These are phyloP conservation scores for Aptenodytes forsteri DNA, from an alignment of 2,113 vertebrate species.

Conservation along the genomic window DNA sequence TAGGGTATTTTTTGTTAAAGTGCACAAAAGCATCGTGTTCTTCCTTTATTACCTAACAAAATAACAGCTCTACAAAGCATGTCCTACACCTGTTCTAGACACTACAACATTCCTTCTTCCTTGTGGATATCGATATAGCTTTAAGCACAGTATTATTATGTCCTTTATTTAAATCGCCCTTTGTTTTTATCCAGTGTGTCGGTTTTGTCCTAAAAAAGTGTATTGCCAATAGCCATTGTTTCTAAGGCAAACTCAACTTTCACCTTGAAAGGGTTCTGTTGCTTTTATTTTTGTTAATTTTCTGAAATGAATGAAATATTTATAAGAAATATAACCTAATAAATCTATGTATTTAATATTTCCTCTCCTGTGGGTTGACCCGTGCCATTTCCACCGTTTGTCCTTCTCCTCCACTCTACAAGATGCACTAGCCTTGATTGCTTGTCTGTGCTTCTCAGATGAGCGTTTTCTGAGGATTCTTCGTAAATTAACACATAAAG, in stretches of 20 bases:
- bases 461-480: not conserved
- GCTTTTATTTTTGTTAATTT: not conserved
- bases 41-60: not conserved
- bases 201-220: not conserved
- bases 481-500: not conserved
- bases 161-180: not conserved
- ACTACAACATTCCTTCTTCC: not conserved
- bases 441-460: not conserved
- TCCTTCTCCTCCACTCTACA: not conserved
- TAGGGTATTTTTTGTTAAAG: not conserved
- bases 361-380: not conserved
- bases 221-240: not conserved
- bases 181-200: not conserved
- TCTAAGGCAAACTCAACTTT: not conserved
- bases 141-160: not conserved
- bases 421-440: not conserved
- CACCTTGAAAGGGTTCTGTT: not conserved
- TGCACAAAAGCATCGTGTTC: not conserved
- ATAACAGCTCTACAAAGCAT: not conserved
- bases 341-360: conserved; percentile 28
- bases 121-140: not conserved
- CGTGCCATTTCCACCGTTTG: not conserved
- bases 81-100: not conserved
- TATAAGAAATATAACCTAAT: not conserved
- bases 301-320: not conserved